Evolutionary conservation across 2,113 vertebrate species (phyloP).

Genomic region (Corythornis vintsioides): DNA sequence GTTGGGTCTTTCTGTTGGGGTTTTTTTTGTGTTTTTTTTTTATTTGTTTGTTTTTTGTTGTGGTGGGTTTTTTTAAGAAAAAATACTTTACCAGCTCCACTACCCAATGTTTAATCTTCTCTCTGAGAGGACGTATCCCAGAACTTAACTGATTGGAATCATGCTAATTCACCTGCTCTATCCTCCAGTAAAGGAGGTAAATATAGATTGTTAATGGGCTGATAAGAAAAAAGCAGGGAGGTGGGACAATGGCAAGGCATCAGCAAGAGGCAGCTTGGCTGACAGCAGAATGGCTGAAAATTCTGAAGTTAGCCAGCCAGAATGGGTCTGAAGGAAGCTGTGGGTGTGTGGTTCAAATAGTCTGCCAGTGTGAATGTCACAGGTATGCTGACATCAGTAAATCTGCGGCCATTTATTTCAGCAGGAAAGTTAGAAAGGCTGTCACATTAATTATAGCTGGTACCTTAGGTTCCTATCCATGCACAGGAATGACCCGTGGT

Average conservation of each 20-base stretch:
- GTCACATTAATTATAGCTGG: slow-evolving; percentile 17
- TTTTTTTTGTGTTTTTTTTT: no score
- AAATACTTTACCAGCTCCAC: background rate
- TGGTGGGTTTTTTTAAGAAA: background rate
- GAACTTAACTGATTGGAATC: background rate
- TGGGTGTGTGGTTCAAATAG: background rate
- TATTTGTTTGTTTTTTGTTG: background rate
- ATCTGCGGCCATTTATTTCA: background rate
- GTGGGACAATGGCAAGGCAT: background rate
- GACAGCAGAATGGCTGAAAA: background rate
- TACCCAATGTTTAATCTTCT: background rate
- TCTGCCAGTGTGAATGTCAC: background rate
- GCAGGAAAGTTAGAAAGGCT: background rate
- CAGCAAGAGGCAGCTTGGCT: background rate
- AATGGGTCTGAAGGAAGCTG: background rate
- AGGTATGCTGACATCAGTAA: background rate
- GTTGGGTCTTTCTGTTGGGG: no score
- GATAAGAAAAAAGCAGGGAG: background rate
- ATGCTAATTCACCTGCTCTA: background rate
- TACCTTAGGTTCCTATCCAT: background rate
- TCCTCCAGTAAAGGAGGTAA: background rate
- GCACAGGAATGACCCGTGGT: background rate
- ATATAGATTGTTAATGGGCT: background rate
- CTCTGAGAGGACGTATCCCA: background rate
- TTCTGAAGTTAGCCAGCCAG: background rate